These are phyloP conservation scores for Rhinoptilus africanus DNA, from an alignment of 2,113 vertebrate genomes.

Conservation along the genomic window DNA sequence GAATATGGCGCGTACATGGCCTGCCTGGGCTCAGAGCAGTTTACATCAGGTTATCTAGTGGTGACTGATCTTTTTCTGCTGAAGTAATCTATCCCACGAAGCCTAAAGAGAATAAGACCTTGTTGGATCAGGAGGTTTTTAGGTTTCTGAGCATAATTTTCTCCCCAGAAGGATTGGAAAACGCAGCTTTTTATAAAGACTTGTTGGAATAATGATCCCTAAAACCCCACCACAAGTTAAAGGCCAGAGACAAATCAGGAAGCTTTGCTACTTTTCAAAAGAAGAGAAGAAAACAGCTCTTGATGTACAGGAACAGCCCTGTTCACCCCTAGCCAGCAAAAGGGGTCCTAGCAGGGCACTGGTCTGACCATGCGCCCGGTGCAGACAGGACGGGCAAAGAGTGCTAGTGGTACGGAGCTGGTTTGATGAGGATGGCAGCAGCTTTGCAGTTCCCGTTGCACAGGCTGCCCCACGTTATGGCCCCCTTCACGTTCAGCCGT, in stretches of 20 bases:
- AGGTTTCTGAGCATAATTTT: background rate
- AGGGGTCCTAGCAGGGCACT: background rate
- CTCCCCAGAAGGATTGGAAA: background rate
- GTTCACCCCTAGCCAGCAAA: background rate
- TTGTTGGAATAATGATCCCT: background rate
- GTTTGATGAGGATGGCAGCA: constrained; percentile 59
- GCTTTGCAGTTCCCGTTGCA: constrained; percentile 37
- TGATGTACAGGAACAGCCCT: background rate
- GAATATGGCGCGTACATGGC: too few species aligned
- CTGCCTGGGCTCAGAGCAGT: background rate
- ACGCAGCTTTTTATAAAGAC: rapidly evolving
- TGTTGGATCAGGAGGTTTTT: background rate
- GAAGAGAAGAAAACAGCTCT: background rate
- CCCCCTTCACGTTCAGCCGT: constrained; percentile 1
- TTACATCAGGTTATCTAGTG: background rate
- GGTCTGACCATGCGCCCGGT: background rate
- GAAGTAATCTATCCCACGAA: background rate
- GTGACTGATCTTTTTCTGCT: background rate
- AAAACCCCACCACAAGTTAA: background rate
- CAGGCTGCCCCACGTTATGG: constrained; percentile 15
- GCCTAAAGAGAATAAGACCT: background rate
- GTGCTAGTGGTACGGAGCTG: background rate
- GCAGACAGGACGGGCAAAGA: background rate
- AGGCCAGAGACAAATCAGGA: background rate
- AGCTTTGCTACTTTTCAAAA: background rate